Evolutionary conservation across 2,888 invertebrate species (phyloP).

Genomic region (Petrophora chlorosata): DNA sequence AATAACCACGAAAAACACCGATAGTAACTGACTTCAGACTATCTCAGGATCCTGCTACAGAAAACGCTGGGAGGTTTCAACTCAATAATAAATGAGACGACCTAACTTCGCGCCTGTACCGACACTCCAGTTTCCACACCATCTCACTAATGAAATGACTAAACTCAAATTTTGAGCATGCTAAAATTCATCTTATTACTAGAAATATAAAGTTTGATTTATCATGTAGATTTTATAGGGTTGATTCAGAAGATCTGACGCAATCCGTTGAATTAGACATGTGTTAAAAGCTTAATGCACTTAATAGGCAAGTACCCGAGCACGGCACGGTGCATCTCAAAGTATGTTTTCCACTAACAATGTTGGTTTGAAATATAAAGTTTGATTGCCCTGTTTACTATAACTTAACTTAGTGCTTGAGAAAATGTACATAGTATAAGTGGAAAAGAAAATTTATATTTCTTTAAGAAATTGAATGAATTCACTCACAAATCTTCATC

Average conservation of each 20-base stretch:
- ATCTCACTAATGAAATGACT: slow-evolving; percentile 60
- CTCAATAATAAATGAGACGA: slow-evolving; percentile 82
- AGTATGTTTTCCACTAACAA: slow-evolving; percentile 47
- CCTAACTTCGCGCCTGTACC: slow-evolving; percentile 74
- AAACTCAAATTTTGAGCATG: slow-evolving; percentile 41
- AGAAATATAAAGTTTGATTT: slow-evolving; percentile 31
- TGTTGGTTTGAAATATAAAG: slow-evolving; percentile 33
- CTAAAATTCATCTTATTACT: slow-evolving; percentile 42
- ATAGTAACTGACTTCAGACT: slow-evolving; percentile 34
- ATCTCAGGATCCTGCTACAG: slow-evolving; percentile 35
- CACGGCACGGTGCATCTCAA: slow-evolving; percentile 48
- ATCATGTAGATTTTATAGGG: slow-evolving; percentile 9
- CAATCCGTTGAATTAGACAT: slow-evolving; percentile 73
- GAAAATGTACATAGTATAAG: background rate
- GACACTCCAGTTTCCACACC: slow-evolving; percentile 66
- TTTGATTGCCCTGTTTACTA: slow-evolving; percentile 7
- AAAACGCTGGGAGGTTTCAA: slow-evolving; percentile 62
- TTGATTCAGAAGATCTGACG: slow-evolving; percentile 45
- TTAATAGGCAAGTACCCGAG: slow-evolving; percentile 63
- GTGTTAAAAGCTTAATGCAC: slow-evolving; percentile 79
- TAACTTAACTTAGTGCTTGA: background rate
- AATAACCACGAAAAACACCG: slow-evolving; percentile 34
- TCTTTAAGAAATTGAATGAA: too few relatives aligned
- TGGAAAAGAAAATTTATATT: background rate
- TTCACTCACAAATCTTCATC: too few relatives aligned